Conservation (phyloP, 2,888 invertebrate genomes). For the Sinopyrophorus schimmeli region DNA sequence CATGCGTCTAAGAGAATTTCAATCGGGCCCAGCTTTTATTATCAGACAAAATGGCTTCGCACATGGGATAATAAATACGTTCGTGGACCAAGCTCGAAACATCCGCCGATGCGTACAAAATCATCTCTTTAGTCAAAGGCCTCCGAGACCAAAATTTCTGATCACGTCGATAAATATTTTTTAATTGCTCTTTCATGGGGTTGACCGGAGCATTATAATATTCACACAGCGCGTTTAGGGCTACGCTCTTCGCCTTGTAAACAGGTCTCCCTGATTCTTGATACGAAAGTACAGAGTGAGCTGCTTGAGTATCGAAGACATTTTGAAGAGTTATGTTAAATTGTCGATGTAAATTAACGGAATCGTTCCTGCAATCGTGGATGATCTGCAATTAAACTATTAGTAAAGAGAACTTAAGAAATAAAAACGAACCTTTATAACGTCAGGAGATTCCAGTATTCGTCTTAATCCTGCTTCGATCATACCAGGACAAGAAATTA, state of each 20-base stretch:
- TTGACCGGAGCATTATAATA: conserved; percentile 85
- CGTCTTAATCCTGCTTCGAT: conserved; percentile 79
- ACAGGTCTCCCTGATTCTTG: conserved; percentile 90
- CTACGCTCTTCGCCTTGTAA: conserved; percentile 92
- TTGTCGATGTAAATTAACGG: conserved; percentile 80
- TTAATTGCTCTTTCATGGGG: conserved; percentile 88
- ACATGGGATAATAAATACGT: conserved; percentile 75
- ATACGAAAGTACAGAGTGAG: conserved; percentile 87
- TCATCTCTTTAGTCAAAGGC: conserved; percentile 88
- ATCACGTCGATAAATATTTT: conserved; percentile 82
- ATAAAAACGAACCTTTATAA: conserved; percentile 69
- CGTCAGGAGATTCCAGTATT: conserved; percentile 77
- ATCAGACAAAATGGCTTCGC: conserved; percentile 70
- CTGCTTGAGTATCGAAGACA: conserved; percentile 86
- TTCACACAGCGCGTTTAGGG: conserved; percentile 89
- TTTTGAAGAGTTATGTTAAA: conserved; percentile 80
- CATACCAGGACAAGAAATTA: conserved; percentile 81
- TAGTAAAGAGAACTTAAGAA: not conserved
- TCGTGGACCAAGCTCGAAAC: conserved; percentile 86
- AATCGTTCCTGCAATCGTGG: conserved; percentile 1
- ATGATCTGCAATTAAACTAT: not conserved
- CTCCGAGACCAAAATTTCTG: conserved; percentile 85
- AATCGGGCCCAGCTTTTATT: conserved; percentile 72
- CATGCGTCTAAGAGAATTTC: conserved; percentile 91
- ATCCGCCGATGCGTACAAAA: conserved; percentile 88